phyloP scores from a whole-genome alignment of 2,113 vertebrate species.

The Aix galericulata region DNA sequence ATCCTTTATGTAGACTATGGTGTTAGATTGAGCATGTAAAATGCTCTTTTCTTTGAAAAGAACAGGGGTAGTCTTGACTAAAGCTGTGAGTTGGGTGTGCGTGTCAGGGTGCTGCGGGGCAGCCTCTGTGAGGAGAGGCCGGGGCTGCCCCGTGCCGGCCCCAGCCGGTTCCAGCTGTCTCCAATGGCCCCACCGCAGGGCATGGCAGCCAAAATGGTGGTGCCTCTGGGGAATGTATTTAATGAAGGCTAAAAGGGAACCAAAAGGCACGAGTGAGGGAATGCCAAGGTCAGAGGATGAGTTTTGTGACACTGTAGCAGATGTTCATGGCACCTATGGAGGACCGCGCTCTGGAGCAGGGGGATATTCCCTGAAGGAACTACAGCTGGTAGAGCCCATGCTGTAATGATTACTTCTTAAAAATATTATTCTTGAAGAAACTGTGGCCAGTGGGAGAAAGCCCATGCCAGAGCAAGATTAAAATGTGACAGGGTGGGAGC shows the following conservation, averaged over 20 bases:
- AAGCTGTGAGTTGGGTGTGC: neutral
- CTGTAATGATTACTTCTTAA: neutral
- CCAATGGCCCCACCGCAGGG: rapidly evolving
- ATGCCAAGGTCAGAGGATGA: neutral
- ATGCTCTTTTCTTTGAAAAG: neutral
- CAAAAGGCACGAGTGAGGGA: neutral
- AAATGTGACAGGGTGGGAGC: neutral
- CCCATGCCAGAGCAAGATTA: neutral
- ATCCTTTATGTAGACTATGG: neutral
- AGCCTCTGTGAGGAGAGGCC: neutral
- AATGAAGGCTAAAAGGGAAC: neutral
- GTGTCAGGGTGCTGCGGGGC: rapidly evolving
- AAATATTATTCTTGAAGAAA: neutral
- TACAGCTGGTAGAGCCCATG: rapidly evolving
- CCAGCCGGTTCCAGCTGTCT: neutral
- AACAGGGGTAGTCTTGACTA: neutral
- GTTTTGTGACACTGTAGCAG: neutral
- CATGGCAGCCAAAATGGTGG: rapidly evolving
- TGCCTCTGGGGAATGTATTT: rapidly evolving
- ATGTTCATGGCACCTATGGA: neutral
- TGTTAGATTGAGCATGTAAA: neutral
- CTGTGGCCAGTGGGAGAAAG: neutral
- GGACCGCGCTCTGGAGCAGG: neutral
- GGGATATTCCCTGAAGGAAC: neutral
- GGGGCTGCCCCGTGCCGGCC: rapidly evolving